A percentile compares a stretch with the other conserved stretches of the same genome.
Conservation (phyloP, 2,113 vertebrate genomes). For the Struthio camelus region DNA sequence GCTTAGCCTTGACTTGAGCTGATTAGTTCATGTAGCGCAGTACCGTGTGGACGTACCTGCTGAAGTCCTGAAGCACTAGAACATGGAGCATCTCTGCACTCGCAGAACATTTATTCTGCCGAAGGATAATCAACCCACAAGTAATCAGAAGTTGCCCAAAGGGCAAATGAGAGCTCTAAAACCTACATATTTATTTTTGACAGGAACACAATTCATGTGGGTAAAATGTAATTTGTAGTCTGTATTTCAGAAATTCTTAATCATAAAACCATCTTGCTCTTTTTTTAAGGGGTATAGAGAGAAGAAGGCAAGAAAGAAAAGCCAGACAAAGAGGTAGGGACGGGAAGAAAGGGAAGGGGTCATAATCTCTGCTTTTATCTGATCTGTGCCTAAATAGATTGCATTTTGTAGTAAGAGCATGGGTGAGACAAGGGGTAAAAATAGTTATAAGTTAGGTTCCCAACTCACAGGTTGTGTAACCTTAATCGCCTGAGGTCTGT, state of each 20-base stretch:
- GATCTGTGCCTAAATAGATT: not conserved
- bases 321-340: slow-evolving; percentile 69
- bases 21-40: not conserved
- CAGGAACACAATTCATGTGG: not conserved
- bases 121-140: not conserved
- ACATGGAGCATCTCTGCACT: not conserved
- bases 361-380: not conserved
- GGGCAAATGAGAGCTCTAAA: not conserved
- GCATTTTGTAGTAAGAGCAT: not conserved
- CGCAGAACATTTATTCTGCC: no score
- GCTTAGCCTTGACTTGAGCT: not conserved
- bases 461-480: not conserved
- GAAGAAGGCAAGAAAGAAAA: slow-evolving; percentile 46
- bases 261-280: slow-evolving; percentile 39
- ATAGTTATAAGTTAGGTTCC: not conserved
- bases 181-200: not conserved
- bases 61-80: not conserved
- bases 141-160: not conserved
- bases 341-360: not conserved
- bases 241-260: not conserved
- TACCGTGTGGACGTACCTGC: not conserved
- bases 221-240: not conserved
- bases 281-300: slow-evolving; percentile 54
- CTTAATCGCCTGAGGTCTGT: not conserved
- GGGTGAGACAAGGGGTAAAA: not conserved